phyloP scores from a whole-genome alignment of 2,113 vertebrate species.

The Callionymus lyra region DNA sequence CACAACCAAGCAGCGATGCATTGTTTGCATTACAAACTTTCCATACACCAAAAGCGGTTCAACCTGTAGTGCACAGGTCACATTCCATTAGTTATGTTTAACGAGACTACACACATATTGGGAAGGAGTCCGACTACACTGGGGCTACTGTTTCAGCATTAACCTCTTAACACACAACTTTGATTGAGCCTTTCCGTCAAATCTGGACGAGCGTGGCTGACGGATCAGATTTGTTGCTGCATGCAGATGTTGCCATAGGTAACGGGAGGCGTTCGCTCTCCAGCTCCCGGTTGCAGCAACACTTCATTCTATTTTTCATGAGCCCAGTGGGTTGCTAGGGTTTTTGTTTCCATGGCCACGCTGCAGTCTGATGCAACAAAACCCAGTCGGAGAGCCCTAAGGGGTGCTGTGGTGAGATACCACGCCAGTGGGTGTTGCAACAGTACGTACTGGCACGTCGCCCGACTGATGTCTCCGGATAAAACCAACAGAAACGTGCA shows the following conservation, averaged over 20 bases:
- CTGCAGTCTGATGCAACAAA: slow-evolving; percentile 57
- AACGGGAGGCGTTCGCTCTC: slow-evolving; percentile 10
- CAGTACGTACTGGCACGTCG: slow-evolving; percentile 13
- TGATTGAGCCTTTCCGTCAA: too few species aligned
- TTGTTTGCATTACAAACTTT: not conserved
- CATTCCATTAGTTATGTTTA: too few species aligned
- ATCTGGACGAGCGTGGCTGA: too few species aligned
- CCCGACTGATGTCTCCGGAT: slow-evolving; percentile 11
- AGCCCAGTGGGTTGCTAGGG: slow-evolving; percentile 53
- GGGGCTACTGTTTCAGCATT: too few species aligned
- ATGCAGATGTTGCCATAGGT: slow-evolving; percentile 39
- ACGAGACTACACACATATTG: too few species aligned
- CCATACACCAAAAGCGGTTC: slow-evolving; percentile 1
- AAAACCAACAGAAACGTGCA: slow-evolving; percentile 8
- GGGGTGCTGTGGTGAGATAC: slow-evolving; percentile 17
- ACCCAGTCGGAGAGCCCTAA: slow-evolving; percentile 23
- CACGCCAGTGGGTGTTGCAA: slow-evolving; percentile 10
- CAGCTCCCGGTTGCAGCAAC: slow-evolving; percentile 16
- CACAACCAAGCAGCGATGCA: not conserved
- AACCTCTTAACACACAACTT: too few species aligned
- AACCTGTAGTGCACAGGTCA: too few species aligned
- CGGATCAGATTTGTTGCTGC: too few species aligned
- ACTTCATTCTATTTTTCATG: slow-evolving; percentile 46
- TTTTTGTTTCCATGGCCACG: slow-evolving; percentile 60
- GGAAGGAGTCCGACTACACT: too few species aligned